Evolutionary conservation across 2,113 vertebrate species (phyloP).

Genomic region (Phylloscopus trochiloides): DNA sequence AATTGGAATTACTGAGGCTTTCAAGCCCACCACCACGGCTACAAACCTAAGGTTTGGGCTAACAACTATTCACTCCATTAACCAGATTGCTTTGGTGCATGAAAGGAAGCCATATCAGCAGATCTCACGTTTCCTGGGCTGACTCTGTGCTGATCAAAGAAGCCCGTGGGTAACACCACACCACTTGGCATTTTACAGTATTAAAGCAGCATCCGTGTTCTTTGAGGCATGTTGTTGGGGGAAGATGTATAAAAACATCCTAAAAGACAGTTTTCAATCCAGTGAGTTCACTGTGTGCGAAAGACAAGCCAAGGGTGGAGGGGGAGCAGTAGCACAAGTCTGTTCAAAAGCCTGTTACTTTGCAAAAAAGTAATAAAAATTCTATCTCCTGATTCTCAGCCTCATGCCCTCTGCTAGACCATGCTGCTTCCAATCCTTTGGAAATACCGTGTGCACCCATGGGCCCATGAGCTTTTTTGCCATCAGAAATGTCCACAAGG

Average conservation of each 20-base stretch:
- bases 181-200: neutral
- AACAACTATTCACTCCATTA: constrained; percentile 9
- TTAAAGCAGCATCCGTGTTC: neutral
- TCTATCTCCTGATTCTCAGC: neutral
- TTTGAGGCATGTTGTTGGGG: neutral
- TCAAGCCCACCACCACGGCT: neutral
- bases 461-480: neutral
- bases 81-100: neutral
- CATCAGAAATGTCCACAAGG: neutral
- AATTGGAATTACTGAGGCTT: neutral
- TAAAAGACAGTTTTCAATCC: neutral
- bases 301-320: neutral
- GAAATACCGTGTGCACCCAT: fast-evolving
- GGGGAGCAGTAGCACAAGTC: neutral
- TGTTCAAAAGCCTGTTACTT: neutral
- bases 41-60: neutral
- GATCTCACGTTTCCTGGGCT: neutral
- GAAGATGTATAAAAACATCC: neutral
- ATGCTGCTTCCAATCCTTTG: neutral
- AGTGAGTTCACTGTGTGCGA: neutral
- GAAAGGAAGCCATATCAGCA: neutral
- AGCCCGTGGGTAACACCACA: neutral
- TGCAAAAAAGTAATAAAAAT: neutral
- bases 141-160: neutral
- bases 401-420: neutral